Percentiles rank a stretch among this genome's conserved stretches.
Evolutionary conservation across 2,888 invertebrate genomes (phyloP).

Genomic region (Drosophila borealis): DNA sequence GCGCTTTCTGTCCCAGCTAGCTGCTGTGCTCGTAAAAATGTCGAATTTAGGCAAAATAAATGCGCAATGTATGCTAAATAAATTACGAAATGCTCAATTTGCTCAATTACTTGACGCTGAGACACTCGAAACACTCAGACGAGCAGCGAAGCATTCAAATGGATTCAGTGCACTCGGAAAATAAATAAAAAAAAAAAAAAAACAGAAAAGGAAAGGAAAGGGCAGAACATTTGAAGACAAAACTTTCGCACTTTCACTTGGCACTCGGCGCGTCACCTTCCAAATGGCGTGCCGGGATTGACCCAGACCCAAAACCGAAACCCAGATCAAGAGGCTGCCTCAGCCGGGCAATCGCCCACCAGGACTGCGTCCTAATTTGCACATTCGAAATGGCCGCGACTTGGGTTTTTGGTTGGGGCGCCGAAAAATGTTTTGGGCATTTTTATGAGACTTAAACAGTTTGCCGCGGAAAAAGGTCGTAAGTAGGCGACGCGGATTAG

Average conservation of each 20-base stretch:
- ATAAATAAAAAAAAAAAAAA: too few species aligned
- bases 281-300: slow-evolving; percentile 15
- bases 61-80: slow-evolving; percentile 36
- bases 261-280: slow-evolving; percentile 30
- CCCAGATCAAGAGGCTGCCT: slow-evolving; percentile 48
- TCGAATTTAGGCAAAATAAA: slow-evolving; percentile 3
- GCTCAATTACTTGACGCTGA: slow-evolving; percentile 49
- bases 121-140: not conserved
- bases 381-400: slow-evolving; percentile 69
- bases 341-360: slow-evolving; percentile 53
- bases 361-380: slow-evolving; percentile 72
- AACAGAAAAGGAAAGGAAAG: too few species aligned
- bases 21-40: too few species aligned
- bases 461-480: slow-evolving; percentile 12
- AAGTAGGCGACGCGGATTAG: slow-evolving; percentile 60
- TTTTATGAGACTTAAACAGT: slow-evolving; percentile 66
- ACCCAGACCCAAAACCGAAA: slow-evolving; percentile 5
- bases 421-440: slow-evolving; percentile 17
- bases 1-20: too few species aligned
- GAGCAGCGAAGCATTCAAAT: slow-evolving; percentile 27
- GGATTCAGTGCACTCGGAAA: slow-evolving; percentile 37
- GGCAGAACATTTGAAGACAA: slow-evolving; percentile 11
- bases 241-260: slow-evolving; percentile 11
- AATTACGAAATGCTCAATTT: slow-evolving; percentile 47
- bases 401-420: slow-evolving; percentile 4